Conservation (phyloP, 2,113 vertebrate genomes). For the Brachyhypopomus gauderio region DNA sequence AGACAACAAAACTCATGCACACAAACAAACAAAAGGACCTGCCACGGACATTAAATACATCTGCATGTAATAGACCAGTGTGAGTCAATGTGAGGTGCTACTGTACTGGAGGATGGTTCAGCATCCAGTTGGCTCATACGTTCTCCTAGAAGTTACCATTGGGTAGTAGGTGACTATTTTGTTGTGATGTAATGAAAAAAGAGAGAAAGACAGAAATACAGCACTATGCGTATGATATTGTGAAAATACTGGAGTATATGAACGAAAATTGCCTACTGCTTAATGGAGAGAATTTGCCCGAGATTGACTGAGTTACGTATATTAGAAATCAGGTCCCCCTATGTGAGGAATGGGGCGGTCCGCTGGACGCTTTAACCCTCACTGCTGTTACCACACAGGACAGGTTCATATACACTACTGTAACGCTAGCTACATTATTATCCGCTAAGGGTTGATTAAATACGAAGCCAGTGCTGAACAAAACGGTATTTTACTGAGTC, state of each 20-base stretch:
- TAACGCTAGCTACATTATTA: not conserved
- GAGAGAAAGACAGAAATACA: not conserved
- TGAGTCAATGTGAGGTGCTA: not conserved
- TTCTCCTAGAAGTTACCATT: slow-evolving; percentile 14
- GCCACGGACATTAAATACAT: not conserved
- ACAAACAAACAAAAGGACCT: not conserved
- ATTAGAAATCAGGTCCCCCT: slow-evolving; percentile 11
- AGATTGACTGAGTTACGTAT: not conserved
- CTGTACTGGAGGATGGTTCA: not conserved
- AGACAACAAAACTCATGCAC: not conserved
- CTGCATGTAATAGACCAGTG: not conserved
- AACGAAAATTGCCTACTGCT: not conserved
- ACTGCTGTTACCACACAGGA: slow-evolving; percentile 44
- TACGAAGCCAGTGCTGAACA: not conserved
- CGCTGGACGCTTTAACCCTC: slow-evolving; percentile 62
- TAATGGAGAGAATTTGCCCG: not conserved
- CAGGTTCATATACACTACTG: slow-evolving; percentile 30
- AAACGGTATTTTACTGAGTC: not conserved
- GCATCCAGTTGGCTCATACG: not conserved
- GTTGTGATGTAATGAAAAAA: not conserved
- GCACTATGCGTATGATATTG: not conserved
- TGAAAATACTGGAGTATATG: not conserved
- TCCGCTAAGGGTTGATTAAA: not conserved
- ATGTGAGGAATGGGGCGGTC: slow-evolving; percentile 66
- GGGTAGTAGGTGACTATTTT: not conserved